Base-by-base conservation (phyloP, 2,113 vertebrate genomes). In the Setophaga kirtlandii region DNA sequence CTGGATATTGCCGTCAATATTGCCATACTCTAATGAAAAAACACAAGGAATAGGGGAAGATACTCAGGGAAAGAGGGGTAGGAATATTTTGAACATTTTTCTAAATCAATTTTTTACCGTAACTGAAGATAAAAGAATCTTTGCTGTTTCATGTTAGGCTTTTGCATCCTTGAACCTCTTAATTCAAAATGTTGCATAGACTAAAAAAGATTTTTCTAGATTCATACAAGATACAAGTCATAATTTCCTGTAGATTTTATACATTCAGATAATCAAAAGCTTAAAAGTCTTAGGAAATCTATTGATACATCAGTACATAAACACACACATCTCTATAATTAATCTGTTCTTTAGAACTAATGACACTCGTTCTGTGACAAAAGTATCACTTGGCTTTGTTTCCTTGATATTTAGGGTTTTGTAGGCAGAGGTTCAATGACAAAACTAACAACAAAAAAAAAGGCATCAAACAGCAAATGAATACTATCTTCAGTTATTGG, bases 1-100 rank as follows among this genome's bases (percentile, higher is more conserved):
- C 98, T 98, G 98, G 97, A 97, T 98, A 97, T 97, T 98, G 98
- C 96, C 97, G 97, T 97, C 97, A 98, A 97, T 98, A 98, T 97
- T 97, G 96, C 95, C 97, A 97, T 98, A 98, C 94, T 98, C 97
- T 97, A 97, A 98, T 91, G 94, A 97, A 97, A 97, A 90, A 97
- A 91, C 97, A 98, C 98, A 97, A 94, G 94, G 97, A 90, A 93
- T 96, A 97, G 90, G 96, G 97, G 94, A 97, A 96, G 96, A 94
- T 95, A 95, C 86, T 92, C 77, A 86, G 94, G 97, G 95, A 96
- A 96, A 94, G 95, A 90, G 90, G 81, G 92, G 76, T 81, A 94
- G 94, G 95, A 85, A 69, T 90, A 95, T 90, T 96, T 89, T 59
- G 91, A 95, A 93, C 91, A 65, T 80, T 85, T 49, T 70, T 84